phyloP scores from a whole-genome alignment of 2,113 vertebrate genomes.

The Cygnus atratus region DNA sequence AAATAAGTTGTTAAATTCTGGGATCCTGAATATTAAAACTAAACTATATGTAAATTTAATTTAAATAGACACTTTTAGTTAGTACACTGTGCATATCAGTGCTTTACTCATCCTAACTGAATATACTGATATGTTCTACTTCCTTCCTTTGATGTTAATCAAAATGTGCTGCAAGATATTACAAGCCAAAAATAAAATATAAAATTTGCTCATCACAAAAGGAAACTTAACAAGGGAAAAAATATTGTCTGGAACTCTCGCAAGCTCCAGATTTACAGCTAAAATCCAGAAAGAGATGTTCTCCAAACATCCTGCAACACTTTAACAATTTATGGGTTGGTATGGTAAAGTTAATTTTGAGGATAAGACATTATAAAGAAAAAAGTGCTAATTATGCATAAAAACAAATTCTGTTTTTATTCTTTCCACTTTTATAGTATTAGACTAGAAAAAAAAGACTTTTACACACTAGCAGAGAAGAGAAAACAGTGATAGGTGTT shows the following conservation, averaged over 20 bases:
- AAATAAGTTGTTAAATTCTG: background rate
- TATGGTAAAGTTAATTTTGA: background rate
- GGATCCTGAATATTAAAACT: background rate
- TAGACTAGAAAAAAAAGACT: background rate
- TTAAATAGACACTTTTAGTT: background rate
- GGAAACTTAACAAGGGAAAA: background rate
- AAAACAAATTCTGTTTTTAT: background rate
- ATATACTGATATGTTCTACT: background rate
- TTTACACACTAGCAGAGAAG: background rate
- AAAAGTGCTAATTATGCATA: background rate
- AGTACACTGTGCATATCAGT: background rate
- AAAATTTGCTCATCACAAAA: background rate
- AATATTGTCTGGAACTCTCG: background rate
- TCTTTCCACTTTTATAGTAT: background rate
- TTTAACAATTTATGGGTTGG: background rate
- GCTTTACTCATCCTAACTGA: background rate
- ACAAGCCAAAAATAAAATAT: background rate
- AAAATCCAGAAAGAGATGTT: background rate
- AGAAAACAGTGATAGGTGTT: background rate
- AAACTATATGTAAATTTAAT: background rate
- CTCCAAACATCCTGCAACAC: background rate
- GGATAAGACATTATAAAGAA: background rate
- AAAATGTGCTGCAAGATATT: background rate
- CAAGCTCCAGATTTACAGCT: background rate
- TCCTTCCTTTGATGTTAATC: background rate